Evolutionary conservation across 1,140 invertebrate genomes (phyloP).

Genomic region (Pseudobourletiella spinata): DNA sequence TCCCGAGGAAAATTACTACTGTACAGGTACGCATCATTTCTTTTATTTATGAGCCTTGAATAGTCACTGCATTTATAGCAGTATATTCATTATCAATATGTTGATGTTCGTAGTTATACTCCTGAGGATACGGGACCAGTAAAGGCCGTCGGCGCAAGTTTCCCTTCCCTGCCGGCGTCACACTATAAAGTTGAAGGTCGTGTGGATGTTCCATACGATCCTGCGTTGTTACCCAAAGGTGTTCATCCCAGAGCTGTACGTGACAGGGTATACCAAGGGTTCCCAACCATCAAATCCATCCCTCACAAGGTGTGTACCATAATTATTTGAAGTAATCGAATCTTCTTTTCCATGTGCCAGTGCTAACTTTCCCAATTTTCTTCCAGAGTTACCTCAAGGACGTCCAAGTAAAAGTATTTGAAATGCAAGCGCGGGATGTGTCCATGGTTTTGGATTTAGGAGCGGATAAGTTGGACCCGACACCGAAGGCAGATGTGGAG

Average conservation of each 20-base stretch:
- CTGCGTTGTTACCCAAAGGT: slow-evolving; percentile 58
- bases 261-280: slow-evolving; percentile 73
- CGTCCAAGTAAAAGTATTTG: slow-evolving; percentile 74
- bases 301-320: slow-evolving; percentile 59
- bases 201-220: slow-evolving; percentile 38
- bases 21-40: slow-evolving; percentile 66
- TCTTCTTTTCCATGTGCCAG: background rate
- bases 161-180: slow-evolving; percentile 19
- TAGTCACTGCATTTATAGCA: no score
- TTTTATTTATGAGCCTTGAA: no score
- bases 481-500: background rate
- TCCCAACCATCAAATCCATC: slow-evolving; percentile 79
- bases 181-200: slow-evolving; percentile 37
- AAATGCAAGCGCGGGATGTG: slow-evolving; percentile 63
- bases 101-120: slow-evolving; percentile 10
- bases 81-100: no score
- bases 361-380: no score
- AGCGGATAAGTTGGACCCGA: slow-evolving; percentile 25
- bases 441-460: slow-evolving; percentile 64
- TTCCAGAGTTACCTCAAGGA: slow-evolving; percentile 54
- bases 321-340: no score
- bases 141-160: slow-evolving; percentile 11
- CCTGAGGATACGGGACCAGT: slow-evolving; percentile 16
- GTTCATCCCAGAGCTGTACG: slow-evolving; percentile 58
- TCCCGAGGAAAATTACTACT: slow-evolving; percentile 73